phyloP scores from a whole-genome alignment of 2,888 invertebrate genomes.

The Metellina segmentata region DNA sequence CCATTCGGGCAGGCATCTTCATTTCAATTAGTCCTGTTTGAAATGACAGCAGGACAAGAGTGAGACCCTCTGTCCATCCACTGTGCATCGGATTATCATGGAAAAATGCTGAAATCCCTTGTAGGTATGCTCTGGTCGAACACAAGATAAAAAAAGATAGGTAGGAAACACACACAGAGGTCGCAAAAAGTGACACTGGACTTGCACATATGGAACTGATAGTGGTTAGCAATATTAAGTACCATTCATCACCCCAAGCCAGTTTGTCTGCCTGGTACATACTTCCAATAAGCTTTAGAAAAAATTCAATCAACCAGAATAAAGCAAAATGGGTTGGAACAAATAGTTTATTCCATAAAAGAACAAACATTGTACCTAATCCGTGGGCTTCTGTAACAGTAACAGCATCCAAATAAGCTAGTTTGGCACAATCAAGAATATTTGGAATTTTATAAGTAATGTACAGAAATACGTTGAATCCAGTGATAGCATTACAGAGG shows the following conservation, averaged over 20 bases:
- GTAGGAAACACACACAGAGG: conserved; percentile 83
- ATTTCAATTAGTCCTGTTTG: conserved; percentile 83
- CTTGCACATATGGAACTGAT: conserved; percentile 81
- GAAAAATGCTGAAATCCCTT: conserved; percentile 79
- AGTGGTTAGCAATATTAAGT: conserved; percentile 77
- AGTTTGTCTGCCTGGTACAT: conserved; percentile 79
- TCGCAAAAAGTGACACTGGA: conserved; percentile 82
- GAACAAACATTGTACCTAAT: conserved; percentile 79
- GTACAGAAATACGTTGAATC: conserved; percentile 81
- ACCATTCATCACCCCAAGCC: conserved; percentile 80
- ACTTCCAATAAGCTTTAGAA: conserved; percentile 80
- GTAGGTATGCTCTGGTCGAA: conserved; percentile 81
- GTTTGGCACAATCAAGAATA: conserved; percentile 80
- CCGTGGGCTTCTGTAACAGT: conserved; percentile 80
- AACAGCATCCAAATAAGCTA: conserved; percentile 79
- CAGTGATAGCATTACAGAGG: conserved; percentile 81
- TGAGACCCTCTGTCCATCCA: conserved; percentile 83
- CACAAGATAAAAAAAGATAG: conserved; percentile 81
- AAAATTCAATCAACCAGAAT: conserved; percentile 83
- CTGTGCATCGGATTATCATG: conserved; percentile 80
- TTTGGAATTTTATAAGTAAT: conserved; percentile 81
- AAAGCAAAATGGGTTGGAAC: conserved; percentile 82
- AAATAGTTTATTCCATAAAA: conserved; percentile 82
- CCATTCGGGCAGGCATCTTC: conserved; percentile 82
- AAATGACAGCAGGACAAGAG: conserved; percentile 83